Evolutionary conservation across 2,888 invertebrate genomes (phyloP).

Genomic region (Orchesellides sinensis): DNA sequence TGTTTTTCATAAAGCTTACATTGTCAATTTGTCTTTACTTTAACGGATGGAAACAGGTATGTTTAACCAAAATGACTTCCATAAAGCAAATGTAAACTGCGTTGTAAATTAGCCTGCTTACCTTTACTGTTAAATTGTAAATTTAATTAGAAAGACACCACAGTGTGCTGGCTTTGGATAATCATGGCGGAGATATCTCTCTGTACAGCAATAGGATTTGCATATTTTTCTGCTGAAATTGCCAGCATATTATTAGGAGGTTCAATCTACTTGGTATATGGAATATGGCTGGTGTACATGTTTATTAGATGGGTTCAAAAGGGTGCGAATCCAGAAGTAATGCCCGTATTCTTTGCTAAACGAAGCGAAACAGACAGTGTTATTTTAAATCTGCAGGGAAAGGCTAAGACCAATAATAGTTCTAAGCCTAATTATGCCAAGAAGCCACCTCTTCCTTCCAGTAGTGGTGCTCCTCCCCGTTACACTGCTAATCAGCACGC

Average conservation of each 20-base stretch:
- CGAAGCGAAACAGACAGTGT: neutral
- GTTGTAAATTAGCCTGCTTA: neutral
- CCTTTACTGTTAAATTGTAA: neutral
- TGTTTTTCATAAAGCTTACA: no score
- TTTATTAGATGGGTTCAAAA: constrained; percentile 1
- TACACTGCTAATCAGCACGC: no score
- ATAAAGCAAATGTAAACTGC: no score
- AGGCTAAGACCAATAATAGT: no score
- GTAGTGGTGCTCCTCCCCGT: no score
- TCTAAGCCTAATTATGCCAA: neutral
- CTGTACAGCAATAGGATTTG: neutral
- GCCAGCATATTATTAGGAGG: neutral
- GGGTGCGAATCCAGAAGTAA: neutral
- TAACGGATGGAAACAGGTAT: neutral
- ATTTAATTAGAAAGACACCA: constrained; percentile 3
- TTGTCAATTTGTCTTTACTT: neutral
- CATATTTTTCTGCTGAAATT: neutral
- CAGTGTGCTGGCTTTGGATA: constrained; percentile 13
- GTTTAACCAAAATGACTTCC: neutral
- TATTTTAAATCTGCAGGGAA: neutral
- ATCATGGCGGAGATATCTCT: no score
- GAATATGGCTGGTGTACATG: neutral
- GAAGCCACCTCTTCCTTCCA: no score
- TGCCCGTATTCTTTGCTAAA: neutral
- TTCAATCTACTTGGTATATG: neutral